Base-by-base conservation (phyloP, 2,888 invertebrate genomes). In the Baronia brevicornis region DNA sequence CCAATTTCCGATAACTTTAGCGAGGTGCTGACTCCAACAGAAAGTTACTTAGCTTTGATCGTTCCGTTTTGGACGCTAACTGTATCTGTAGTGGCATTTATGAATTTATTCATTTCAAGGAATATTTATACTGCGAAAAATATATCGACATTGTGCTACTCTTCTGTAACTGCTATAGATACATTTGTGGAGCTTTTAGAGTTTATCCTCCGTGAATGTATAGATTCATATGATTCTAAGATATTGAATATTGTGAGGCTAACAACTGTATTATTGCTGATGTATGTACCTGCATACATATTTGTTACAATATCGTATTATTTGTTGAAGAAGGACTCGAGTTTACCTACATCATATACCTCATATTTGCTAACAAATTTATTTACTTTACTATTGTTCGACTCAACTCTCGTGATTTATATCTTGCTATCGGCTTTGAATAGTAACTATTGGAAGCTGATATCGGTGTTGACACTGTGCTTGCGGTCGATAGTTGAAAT, bases 31-130 rank as follows among this genome's bases (percentile, higher is more conserved):
- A 20, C 20, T 13, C 13, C 20, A 13, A 2, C 21, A 8, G 8
- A 28, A 20, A 13, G 3, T 13, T 28, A 21, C 6, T 2, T 28
- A 5, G 5, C 6, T 2, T n/a, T 28, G 28, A 13, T 20, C n/a
- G 6, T 21, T 9, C 14, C 28, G 4, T 21, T 20, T 9, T 28
- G 28, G 28, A 28, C 21, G 6, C 9, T 28, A 13, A 7, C 13
- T 9, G 6, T 28, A 8, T 20, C 28, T 2, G 14, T 28, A 2
- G 21, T 21, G 12, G 20, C 20, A 5, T 28, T 21, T 13, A n/a
- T 21, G 4, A 21, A 6, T 6, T 4, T 13, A 5, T 2, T 20
- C 6, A 14, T 28, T 9, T 20, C 21, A 14, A 20, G 20, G 6
- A 6, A 28, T 1, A 8, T 20, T 4, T 28, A 13, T 14, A 11